phyloP scores from a whole-genome alignment of 2,113 vertebrate genomes.

The Entomyzon cyanotis region DNA sequence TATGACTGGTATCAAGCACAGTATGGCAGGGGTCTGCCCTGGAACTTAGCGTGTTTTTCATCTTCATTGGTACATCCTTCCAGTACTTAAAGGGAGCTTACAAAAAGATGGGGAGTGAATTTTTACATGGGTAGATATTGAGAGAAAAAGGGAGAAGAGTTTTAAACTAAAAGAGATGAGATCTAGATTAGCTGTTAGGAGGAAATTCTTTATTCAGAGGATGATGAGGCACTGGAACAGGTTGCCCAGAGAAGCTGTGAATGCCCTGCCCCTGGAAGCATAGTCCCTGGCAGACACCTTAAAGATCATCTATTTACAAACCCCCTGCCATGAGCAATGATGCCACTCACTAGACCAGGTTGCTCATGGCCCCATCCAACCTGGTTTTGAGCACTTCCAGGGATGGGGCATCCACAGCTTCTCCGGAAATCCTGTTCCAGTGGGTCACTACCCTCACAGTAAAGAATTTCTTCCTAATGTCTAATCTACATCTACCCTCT shows the following conservation, averaged over 20 bases:
- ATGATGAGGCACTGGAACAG: background rate
- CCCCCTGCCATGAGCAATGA: fast-evolving
- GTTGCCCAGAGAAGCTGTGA: background rate
- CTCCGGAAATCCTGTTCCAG: background rate
- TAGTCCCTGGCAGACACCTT: background rate
- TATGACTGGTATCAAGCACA: background rate
- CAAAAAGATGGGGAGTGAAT: background rate
- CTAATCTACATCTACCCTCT: background rate
- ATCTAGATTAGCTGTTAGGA: background rate
- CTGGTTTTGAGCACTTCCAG: background rate
- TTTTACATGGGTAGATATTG: background rate
- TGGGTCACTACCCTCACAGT: background rate
- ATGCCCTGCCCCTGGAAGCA: background rate
- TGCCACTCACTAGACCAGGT: background rate
- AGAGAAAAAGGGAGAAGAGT: background rate
- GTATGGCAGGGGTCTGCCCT: background rate
- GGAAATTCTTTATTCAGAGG: background rate
- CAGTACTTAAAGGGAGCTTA: background rate
- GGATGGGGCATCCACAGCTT: background rate
- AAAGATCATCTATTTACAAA: background rate
- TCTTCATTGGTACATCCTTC: background rate
- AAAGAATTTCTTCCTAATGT: background rate
- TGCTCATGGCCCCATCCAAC: fast-evolving
- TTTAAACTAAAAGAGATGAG: background rate
- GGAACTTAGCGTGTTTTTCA: background rate